Evolutionary conservation across 2,888 invertebrate genomes (phyloP).

Genomic region (Podabrus alpinus): DNA sequence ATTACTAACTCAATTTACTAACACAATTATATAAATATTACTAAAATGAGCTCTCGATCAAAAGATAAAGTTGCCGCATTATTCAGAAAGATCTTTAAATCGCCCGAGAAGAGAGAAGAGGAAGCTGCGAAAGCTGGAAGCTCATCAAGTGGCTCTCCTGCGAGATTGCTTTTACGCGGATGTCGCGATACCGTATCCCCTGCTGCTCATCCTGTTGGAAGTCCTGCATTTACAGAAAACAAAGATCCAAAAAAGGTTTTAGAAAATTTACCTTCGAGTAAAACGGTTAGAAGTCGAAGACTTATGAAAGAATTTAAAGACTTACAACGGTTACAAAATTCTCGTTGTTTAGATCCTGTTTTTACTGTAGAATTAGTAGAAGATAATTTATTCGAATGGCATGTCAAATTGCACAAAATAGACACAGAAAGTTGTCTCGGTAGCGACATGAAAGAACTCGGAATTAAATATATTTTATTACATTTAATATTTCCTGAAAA

Average conservation of each 20-base stretch:
- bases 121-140: slow-evolving; percentile 61
- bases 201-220: slow-evolving; percentile 54
- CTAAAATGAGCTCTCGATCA: slow-evolving; percentile 74
- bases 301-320: slow-evolving; percentile 87
- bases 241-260: slow-evolving; percentile 43
- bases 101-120: slow-evolving; percentile 70
- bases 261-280: slow-evolving; percentile 59
- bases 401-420: slow-evolving; percentile 78
- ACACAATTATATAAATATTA: neutral
- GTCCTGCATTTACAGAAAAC: slow-evolving; percentile 54
- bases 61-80: slow-evolving; percentile 83
- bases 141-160: slow-evolving; percentile 57
- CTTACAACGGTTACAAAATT: slow-evolving; percentile 73
- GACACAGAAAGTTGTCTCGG: slow-evolving; percentile 84
- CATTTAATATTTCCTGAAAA: slow-evolving; percentile 86
- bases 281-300: slow-evolving; percentile 72
- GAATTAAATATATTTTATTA: slow-evolving; percentile 74
- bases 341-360: slow-evolving; percentile 66
- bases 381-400: slow-evolving; percentile 88
- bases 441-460: slow-evolving; percentile 78
- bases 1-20: neutral
- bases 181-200: slow-evolving; percentile 53
- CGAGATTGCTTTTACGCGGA: slow-evolving; percentile 49
- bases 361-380: slow-evolving; percentile 85
- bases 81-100: slow-evolving; percentile 77